These are phyloP conservation scores for Drosophila leontia DNA, from an alignment of 1,140 invertebrate species.

Conservation along the genomic window DNA sequence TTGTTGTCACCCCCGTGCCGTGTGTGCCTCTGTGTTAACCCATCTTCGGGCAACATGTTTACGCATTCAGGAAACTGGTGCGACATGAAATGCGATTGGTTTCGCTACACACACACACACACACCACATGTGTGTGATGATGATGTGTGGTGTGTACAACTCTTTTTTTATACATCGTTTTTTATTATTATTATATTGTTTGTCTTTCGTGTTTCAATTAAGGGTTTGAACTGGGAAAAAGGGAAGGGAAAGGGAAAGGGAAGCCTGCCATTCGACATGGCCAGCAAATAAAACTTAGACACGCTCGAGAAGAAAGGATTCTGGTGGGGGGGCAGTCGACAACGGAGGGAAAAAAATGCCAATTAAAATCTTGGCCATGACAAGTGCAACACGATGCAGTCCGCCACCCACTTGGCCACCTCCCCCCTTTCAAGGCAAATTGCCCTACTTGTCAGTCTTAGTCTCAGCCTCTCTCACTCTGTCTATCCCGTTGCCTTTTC, in stretches of 20 bases:
- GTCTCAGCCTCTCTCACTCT: not conserved
- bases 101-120: constrained; percentile 50
- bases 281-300: constrained; percentile 83
- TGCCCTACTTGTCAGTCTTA: constrained; percentile 74
- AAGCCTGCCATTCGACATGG: constrained; percentile 62
- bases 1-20: not conserved
- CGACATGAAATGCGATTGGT: constrained; percentile 69
- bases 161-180: not conserved
- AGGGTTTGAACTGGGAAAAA: constrained; percentile 1
- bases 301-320: constrained; percentile 41
- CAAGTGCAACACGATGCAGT: constrained; percentile 66
- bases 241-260: not conserved
- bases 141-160: constrained; percentile 8
- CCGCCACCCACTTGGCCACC: constrained; percentile 2
- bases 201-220: constrained; percentile 71
- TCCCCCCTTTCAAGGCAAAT: constrained; percentile 63
- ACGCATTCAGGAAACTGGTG: constrained; percentile 54
- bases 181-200: constrained; percentile 13
- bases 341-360: constrained; percentile 64
- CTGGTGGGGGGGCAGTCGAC: constrained; percentile 11
- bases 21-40: constrained; percentile 8
- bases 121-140: constrained; percentile 6
- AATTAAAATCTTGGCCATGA: constrained; percentile 79
- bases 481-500: constrained; percentile 14
- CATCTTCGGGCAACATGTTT: constrained; percentile 19